These are phyloP conservation scores for Lepidonotus clava DNA, from an alignment of 2,888 invertebrate genomes.

Conservation along the genomic window DNA sequence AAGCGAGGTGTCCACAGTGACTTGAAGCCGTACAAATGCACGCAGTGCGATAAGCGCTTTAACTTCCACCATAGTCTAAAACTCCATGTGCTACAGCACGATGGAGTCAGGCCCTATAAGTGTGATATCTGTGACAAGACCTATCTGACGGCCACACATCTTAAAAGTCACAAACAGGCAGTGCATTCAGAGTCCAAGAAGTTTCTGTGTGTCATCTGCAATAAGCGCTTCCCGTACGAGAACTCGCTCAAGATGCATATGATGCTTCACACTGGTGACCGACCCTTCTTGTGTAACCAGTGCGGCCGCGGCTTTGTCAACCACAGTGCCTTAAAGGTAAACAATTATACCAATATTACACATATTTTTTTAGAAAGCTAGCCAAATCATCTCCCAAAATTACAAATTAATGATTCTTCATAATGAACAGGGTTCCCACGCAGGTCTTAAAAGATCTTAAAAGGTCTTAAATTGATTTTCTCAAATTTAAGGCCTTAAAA, in stretches of 20 bases:
- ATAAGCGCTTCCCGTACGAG: conserved; percentile 74
- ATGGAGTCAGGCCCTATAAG: conserved; percentile 72
- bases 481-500: too few relatives aligned
- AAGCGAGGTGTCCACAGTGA: conserved; percentile 71
- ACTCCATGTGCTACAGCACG: conserved; percentile 73
- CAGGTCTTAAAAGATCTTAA: too few relatives aligned
- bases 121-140: conserved; percentile 74
- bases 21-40: conserved; percentile 72
- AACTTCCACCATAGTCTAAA: conserved; percentile 75
- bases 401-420: too few relatives aligned
- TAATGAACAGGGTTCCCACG: too few relatives aligned
- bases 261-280: conserved; percentile 71
- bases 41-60: conserved; percentile 71
- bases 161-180: conserved; percentile 74
- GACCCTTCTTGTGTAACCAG: conserved; percentile 69
- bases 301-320: conserved; percentile 74
- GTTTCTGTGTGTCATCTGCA: conserved; percentile 71
- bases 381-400: too few relatives aligned
- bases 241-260: conserved; percentile 74
- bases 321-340: conserved; percentile 58
- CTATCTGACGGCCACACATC: conserved; percentile 74
- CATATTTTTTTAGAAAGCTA: too few relatives aligned
- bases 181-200: conserved; percentile 69
- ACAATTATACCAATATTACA: too few relatives aligned
- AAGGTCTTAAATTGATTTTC: too few relatives aligned